Evolutionary conservation across 2,113 vertebrate genomes (phyloP).

Genomic region (Lophochroa leadbeateri): DNA sequence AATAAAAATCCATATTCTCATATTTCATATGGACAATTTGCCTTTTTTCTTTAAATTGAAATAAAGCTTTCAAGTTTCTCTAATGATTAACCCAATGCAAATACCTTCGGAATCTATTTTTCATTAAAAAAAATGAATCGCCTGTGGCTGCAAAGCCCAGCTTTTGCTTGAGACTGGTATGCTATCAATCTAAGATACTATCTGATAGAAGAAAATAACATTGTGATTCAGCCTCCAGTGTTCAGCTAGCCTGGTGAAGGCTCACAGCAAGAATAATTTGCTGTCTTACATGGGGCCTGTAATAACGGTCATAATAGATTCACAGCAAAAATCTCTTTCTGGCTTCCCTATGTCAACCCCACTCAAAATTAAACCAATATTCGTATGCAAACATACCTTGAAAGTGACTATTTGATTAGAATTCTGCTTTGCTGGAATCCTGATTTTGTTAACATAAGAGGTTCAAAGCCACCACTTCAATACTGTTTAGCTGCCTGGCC

Average conservation of each 20-base stretch:
- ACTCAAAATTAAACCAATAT: background rate
- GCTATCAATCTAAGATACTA: background rate
- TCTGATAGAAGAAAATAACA: background rate
- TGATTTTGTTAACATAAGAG: background rate
- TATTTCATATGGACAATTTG: background rate
- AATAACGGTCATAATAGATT: background rate
- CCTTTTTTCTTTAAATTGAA: background rate
- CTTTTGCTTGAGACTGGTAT: background rate
- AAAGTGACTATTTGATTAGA: background rate
- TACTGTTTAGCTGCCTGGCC: background rate
- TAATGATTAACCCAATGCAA: background rate
- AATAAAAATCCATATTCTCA: constrained; percentile 30
- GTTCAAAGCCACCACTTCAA: background rate
- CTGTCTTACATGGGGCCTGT: background rate
- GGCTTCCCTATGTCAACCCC: background rate
- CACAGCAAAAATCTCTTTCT: background rate
- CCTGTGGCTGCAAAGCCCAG: background rate
- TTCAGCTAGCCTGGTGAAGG: background rate
- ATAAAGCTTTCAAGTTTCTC: background rate
- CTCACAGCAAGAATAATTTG: background rate
- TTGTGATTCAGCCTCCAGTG: background rate
- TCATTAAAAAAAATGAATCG: background rate
- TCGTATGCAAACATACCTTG: background rate
- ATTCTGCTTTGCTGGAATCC: background rate
- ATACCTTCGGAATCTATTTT: background rate